phyloP scores from a whole-genome alignment of 2,113 vertebrate species.

The Quiscalus mexicanus region DNA sequence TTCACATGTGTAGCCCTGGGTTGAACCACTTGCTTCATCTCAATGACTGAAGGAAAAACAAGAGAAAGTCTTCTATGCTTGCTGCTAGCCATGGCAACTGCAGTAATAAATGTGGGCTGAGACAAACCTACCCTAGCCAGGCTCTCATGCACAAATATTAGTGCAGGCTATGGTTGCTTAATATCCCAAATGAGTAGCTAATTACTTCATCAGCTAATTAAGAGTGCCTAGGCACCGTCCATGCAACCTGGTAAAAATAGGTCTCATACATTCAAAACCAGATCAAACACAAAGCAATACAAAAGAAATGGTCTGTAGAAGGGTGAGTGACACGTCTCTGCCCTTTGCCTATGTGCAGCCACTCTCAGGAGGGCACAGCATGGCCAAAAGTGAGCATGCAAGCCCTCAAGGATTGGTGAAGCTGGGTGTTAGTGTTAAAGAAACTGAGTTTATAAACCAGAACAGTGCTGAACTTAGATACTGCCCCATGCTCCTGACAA shows the following conservation, averaged over 20 bases:
- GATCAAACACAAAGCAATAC: neutral
- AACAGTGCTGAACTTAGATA: neutral
- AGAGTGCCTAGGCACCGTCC: neutral
- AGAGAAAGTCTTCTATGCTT: neutral
- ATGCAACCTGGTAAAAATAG: constrained; percentile 7
- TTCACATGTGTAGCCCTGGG: neutral
- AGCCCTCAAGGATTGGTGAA: neutral
- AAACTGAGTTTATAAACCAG: neutral
- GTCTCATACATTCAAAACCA: neutral
- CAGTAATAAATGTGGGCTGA: neutral
- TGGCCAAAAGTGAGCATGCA: neutral
- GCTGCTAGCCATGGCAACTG: neutral
- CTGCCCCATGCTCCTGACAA: neutral
- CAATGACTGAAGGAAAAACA: neutral
- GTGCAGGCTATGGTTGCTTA: constrained; percentile 9
- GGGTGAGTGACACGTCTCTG: neutral
- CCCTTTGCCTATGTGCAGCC: neutral
- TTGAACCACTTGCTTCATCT: neutral
- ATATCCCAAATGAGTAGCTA: constrained; percentile 14
- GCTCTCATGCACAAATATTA: neutral
- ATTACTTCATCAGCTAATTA: constrained; percentile 40
- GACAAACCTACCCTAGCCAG: neutral
- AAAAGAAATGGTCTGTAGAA: neutral
- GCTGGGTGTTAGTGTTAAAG: neutral
- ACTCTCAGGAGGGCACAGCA: neutral